phyloP scores from a whole-genome alignment of 2,888 invertebrate species.

The Dysmachus trigonus region DNA sequence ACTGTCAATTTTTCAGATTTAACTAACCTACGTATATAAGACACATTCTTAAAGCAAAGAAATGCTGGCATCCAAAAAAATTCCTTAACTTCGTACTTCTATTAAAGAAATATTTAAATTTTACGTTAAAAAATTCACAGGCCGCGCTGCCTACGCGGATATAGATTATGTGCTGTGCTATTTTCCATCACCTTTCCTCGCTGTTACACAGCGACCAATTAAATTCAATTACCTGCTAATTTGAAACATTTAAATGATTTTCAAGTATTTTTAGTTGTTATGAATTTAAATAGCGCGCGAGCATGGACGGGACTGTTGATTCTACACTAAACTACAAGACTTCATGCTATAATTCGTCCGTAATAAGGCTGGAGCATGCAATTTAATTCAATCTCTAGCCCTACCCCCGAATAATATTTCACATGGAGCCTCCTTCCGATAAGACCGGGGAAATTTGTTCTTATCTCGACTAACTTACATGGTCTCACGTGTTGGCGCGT shows the following conservation, averaged over 20 bases:
- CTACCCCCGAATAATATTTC: not conserved
- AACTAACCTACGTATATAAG: no score
- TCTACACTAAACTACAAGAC: not conserved
- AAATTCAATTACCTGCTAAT: not conserved
- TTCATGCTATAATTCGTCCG: not conserved
- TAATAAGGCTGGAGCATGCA: slow-evolving; percentile 3
- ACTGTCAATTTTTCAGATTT: no score
- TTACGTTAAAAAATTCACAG: not conserved
- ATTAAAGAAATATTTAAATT: not conserved
- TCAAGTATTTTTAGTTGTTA: not conserved
- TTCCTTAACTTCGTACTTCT: no score
- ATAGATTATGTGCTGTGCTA: not conserved
- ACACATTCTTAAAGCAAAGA: no score
- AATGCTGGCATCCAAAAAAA: no score
- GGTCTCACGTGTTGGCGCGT: not conserved
- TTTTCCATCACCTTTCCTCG: not conserved
- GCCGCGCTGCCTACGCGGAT: not conserved
- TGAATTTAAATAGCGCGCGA: not conserved
- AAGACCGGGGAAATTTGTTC: not conserved
- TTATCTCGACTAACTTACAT: not conserved
- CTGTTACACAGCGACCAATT: not conserved
- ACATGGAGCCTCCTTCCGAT: not conserved
- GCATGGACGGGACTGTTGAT: not conserved
- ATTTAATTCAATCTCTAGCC: slow-evolving; percentile 7
- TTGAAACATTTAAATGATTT: not conserved